Evolutionary conservation across 1,140 invertebrate genomes (phyloP).

Genomic region (Trachelipus rathkii): DNA sequence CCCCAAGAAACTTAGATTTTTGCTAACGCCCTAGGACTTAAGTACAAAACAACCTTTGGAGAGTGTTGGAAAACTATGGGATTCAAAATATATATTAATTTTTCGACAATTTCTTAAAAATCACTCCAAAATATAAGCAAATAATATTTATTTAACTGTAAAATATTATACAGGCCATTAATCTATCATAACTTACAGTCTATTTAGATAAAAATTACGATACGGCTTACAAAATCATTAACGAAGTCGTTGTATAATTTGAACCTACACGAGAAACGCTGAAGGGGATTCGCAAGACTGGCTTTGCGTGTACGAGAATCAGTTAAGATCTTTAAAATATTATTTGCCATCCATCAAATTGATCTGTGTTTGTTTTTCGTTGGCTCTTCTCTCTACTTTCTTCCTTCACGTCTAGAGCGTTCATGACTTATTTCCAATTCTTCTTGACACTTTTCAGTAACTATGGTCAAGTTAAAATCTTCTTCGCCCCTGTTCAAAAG

Average conservation of each 20-base stretch:
- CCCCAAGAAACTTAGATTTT: too few species aligned
- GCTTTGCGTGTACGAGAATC: background rate
- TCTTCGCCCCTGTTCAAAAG: too few species aligned
- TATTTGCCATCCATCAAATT: conserved; percentile 4
- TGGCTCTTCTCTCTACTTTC: background rate
- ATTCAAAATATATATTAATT: too few species aligned
- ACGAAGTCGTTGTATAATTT: background rate
- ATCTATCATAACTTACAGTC: conserved; percentile 13
- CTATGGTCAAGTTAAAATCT: too few species aligned
- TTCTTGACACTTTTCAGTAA: too few species aligned
- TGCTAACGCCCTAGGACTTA: too few species aligned
- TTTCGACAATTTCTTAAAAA: background rate
- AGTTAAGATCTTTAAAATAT: conserved; percentile 12
- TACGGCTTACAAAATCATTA: conserved; percentile 8
- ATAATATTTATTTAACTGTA: conserved; percentile 4
- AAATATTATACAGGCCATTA: conserved; percentile 5
- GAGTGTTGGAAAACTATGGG: too few species aligned
- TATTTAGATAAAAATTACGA: conserved; percentile 1
- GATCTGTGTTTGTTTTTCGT: background rate
- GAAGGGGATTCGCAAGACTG: background rate
- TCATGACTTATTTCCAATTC: too few species aligned
- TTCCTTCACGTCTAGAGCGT: too few species aligned
- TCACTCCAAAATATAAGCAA: background rate
- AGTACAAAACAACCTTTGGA: too few species aligned
- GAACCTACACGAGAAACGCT: background rate